Percentiles rank a stretch among this genome's conserved stretches.
Conservation (phyloP, 1,140 invertebrate species). For the Whitmania pigra region DNA sequence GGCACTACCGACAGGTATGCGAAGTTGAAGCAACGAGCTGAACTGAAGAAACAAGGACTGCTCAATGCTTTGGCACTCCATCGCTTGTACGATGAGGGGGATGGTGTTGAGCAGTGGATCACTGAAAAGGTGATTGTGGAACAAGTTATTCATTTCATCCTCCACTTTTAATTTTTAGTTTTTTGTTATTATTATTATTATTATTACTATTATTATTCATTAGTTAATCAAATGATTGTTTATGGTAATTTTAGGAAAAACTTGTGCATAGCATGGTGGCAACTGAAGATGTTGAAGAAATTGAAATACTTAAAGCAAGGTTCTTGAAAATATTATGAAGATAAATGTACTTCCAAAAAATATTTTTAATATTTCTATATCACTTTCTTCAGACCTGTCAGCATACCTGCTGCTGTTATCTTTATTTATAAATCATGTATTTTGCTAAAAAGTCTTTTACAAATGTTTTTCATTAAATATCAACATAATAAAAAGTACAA, state of each 20-base stretch:
- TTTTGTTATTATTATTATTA: too few species aligned
- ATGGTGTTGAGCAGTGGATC: constrained; percentile 97
- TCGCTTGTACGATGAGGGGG: constrained; percentile 90
- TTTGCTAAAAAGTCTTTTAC: too few species aligned
- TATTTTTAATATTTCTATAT: too few species aligned
- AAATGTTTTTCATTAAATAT: too few species aligned
- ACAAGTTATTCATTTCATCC: too few species aligned
- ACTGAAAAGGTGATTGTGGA: constrained; percentile 63
- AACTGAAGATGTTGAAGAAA: constrained; percentile 92
- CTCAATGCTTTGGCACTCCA: constrained; percentile 89
- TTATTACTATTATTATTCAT: neutral
- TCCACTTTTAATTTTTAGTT: too few species aligned
- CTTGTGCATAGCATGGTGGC: constrained; percentile 95
- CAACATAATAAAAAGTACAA: too few species aligned
- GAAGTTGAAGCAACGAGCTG: constrained; percentile 83
- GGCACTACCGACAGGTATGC: constrained; percentile 87
- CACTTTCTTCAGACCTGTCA: too few species aligned
- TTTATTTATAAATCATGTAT: too few species aligned
- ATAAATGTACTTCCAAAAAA: neutral
- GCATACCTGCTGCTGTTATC: too few species aligned
- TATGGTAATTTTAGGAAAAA: constrained; percentile 54
- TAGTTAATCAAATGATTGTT: too few species aligned
- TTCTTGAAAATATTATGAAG: neutral
- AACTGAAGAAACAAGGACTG: constrained; percentile 75
- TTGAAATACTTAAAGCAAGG: constrained; percentile 98